These are phyloP conservation scores for Saccostrea glomerata DNA, from an alignment of 1,140 invertebrate genomes.

Conservation along the genomic window DNA sequence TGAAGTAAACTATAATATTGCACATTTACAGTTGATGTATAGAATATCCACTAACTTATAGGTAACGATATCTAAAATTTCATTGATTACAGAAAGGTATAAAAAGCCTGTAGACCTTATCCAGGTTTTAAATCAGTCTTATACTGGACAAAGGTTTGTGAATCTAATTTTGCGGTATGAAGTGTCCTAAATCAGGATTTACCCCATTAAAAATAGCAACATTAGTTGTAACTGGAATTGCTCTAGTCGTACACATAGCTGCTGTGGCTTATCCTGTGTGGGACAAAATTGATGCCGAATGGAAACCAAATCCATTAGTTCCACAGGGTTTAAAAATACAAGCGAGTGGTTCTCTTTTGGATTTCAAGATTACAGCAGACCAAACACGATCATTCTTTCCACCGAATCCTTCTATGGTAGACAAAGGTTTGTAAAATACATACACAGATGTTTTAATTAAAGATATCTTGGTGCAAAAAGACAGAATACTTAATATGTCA, in stretches of 20 bases:
- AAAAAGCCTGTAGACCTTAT: background rate
- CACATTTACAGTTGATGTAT: background rate
- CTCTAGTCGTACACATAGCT: background rate
- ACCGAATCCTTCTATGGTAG: background rate
- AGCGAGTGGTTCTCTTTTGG: background rate
- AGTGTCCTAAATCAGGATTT: background rate
- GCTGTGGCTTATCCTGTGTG: background rate
- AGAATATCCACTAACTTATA: background rate
- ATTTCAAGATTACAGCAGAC: background rate
- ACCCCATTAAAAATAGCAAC: background rate
- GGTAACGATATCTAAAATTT: background rate
- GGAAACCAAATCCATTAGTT: background rate
- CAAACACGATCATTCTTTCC: background rate
- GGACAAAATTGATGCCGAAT: background rate
- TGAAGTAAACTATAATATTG: background rate
- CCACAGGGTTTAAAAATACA: background rate
- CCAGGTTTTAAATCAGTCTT: no score
- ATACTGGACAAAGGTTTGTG: background rate
- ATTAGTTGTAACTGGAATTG: background rate
- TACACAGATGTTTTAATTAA: no score
- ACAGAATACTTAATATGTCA: no score
- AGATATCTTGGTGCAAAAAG: no score
- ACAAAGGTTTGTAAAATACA: background rate
- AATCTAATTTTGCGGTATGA: background rate
- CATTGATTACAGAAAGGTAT: background rate